Evolutionary conservation across 92 coral and sea anemone genomes (phyloP).

Genomic region (Epizoanthus illoricatus): DNA sequence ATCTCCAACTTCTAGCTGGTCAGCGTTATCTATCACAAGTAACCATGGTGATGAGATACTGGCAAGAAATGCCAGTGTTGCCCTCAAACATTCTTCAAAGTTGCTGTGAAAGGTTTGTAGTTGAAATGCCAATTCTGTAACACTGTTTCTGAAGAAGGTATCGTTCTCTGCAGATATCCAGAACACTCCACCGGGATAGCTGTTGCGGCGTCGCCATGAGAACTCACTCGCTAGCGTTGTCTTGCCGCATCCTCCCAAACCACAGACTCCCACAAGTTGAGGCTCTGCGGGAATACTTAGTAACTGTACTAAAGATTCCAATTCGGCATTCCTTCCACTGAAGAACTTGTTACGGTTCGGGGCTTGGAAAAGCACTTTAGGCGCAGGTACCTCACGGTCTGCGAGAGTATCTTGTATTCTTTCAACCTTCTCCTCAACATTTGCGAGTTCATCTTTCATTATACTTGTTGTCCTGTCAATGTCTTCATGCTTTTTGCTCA

Average conservation of each 20-base stretch:
- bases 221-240: conserved; percentile 59
- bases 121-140: conserved; percentile 34
- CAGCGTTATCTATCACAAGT: conserved; percentile 46
- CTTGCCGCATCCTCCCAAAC: conserved; percentile 63
- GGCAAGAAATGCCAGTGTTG: conserved; percentile 9
- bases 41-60: conserved; percentile 17
- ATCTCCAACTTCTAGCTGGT: conserved; percentile 20
- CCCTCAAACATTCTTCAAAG: conserved; percentile 22
- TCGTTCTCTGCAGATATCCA: conserved; percentile 61
- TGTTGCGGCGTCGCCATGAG: conserved; percentile 31
- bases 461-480: conserved; percentile 8
- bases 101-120: conserved; percentile 13
- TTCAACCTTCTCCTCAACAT: conserved; percentile 2
- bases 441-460: not conserved
- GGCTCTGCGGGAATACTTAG: not conserved
- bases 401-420: not conserved
- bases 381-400: not conserved
- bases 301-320: conserved; percentile 16
- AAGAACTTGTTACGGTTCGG: conserved; percentile 54
- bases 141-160: conserved; percentile 26
- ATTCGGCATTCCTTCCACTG: conserved; percentile 44
- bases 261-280: conserved; percentile 39
- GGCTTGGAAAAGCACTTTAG: conserved; percentile 36
- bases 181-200: conserved; percentile 51
- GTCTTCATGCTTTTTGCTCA: not conserved